phyloP scores from a whole-genome alignment of 2,888 invertebrate genomes.

The Tetragonisca angustula region DNA sequence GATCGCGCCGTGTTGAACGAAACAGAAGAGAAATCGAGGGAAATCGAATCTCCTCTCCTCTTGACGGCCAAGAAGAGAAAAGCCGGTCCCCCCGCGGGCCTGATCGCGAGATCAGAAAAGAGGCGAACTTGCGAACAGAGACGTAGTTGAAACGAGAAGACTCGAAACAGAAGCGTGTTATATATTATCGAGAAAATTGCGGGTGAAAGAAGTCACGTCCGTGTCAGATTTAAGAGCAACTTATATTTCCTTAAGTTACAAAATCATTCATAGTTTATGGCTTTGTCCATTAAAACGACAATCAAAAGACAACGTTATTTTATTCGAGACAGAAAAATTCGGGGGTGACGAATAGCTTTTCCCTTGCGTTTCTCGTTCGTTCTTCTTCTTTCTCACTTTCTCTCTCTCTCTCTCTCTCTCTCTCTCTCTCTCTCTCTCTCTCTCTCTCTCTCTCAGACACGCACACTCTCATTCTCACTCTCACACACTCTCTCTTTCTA shows the following conservation, averaged over 20 bases:
- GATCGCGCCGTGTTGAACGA: not conserved
- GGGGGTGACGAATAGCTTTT: conserved; percentile 24
- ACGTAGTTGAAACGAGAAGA: conserved; percentile 51
- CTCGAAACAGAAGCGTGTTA: conserved; percentile 1
- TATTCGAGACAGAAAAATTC: conserved; percentile 38
- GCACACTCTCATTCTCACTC: not conserved
- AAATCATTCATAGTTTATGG: conserved; percentile 46
- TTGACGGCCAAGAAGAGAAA: not conserved
- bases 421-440: conserved; percentile 4
- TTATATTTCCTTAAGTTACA: conserved; percentile 64
- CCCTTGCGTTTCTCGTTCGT: conserved; percentile 28
- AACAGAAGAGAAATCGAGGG: not conserved
- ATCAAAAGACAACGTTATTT: conserved; percentile 39
- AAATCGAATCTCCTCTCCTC: not conserved
- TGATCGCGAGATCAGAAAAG: not conserved
- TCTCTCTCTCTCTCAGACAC: not conserved
- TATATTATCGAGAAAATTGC: conserved; percentile 13
- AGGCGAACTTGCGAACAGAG: not conserved
- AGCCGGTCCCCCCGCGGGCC: not conserved
- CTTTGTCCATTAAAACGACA: conserved; percentile 44
- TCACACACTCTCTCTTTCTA: not conserved
- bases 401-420: not conserved
- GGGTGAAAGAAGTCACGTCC: conserved; percentile 50
- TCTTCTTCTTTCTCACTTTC: conserved; percentile 11
- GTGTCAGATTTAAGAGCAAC: conserved; percentile 60